Evolutionary conservation across 2,797 vertebrate species (phyloP).

Genomic region (Eremophila alpestris): DNA sequence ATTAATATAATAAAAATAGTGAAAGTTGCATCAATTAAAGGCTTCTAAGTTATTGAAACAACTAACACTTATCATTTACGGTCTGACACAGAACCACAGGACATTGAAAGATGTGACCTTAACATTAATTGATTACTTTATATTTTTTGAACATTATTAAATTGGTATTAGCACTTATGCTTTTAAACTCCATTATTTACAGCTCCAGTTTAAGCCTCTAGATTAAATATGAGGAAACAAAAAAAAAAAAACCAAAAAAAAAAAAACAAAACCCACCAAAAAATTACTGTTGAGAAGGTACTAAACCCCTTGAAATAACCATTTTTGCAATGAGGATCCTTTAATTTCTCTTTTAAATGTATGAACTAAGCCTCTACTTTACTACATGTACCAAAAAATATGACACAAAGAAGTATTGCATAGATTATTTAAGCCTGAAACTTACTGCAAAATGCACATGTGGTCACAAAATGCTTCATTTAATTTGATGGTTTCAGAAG

Average conservation of each 20-base stretch:
- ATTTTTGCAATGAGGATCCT: neutral
- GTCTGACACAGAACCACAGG: neutral
- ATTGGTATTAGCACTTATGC: neutral
- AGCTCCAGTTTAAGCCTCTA: neutral
- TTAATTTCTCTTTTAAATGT: neutral
- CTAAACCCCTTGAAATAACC: neutral
- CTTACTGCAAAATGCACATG: neutral
- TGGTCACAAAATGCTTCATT: neutral
- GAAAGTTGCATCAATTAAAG: neutral
- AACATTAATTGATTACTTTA: neutral
- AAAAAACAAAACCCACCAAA: no score
- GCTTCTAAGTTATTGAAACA: neutral
- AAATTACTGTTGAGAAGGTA: neutral
- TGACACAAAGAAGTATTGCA: neutral
- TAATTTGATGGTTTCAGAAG: neutral
- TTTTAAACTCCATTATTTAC: neutral
- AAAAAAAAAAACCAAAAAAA: no score
- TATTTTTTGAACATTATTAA: neutral
- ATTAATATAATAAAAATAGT: neutral
- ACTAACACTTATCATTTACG: neutral
- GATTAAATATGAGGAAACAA: neutral
- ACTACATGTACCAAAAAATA: neutral
- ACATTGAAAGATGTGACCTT: neutral
- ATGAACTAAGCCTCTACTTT: neutral
- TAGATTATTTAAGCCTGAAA: neutral